Evolutionary conservation across 92 coral and sea anemone species (phyloP).

Genomic region (Plumapathes pennacea): DNA sequence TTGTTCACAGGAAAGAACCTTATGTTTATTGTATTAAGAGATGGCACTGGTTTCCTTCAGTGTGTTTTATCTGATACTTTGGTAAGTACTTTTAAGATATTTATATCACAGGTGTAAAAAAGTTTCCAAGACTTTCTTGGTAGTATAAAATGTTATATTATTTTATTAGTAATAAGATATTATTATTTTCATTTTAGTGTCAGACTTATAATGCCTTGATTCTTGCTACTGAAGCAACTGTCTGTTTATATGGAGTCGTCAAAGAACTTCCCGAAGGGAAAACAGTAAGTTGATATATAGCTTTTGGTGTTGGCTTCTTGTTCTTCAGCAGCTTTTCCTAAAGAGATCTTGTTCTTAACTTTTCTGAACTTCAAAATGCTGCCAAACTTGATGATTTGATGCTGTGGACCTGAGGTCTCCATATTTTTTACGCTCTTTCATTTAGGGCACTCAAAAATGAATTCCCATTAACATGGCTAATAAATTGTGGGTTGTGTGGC

Average conservation of each 20-base stretch:
- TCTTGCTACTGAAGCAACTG: slow-evolving; percentile 86
- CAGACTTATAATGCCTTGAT: slow-evolving; percentile 90
- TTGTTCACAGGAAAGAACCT: slow-evolving; percentile 70
- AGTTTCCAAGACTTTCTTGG: neutral
- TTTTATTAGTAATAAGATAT: neutral
- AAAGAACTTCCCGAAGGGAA: slow-evolving; percentile 93
- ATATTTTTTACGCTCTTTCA: no score
- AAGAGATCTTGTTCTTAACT: no score
- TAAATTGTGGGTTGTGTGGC: neutral
- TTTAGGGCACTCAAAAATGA: neutral
- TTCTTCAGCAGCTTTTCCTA: no score
- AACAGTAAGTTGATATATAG: slow-evolving; percentile 53
- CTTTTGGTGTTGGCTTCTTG: neutral
- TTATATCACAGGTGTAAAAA: neutral
- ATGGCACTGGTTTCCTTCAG: slow-evolving; percentile 97
- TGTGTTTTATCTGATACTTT: slow-evolving; percentile 85
- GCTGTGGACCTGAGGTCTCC: no score
- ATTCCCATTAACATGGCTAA: neutral
- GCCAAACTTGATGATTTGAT: no score
- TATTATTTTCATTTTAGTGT: slow-evolving; percentile 52
- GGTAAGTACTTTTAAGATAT: slow-evolving; percentile 45
- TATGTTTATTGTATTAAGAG: slow-evolving; percentile 93
- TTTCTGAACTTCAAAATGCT: no score
- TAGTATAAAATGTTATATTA: neutral
- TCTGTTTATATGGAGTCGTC: slow-evolving; percentile 82